Percentiles rank a stretch among this genome's conserved stretches.
Evolutionary conservation across 2,888 invertebrate genomes (phyloP).

Genomic region (Volucella zonaria): DNA sequence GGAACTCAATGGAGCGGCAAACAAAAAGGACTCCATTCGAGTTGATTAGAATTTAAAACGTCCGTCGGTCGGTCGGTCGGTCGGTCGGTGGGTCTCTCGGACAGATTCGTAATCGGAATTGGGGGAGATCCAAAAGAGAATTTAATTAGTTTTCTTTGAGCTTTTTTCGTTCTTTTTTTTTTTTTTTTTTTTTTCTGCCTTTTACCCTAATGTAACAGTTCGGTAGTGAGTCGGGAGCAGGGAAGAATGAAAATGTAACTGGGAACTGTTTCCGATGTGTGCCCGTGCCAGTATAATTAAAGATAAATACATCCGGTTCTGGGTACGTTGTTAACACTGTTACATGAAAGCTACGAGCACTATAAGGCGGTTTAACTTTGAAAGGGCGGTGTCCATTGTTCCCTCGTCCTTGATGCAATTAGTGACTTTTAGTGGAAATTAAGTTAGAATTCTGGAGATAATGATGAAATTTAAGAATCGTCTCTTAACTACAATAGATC

Average conservation of each 20-base stretch:
- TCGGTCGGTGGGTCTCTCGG: too few species aligned
- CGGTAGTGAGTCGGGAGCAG: not conserved
- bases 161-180: constrained; percentile 9
- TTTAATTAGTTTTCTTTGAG: constrained; percentile 81
- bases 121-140: constrained; percentile 76
- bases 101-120: constrained; percentile 56
- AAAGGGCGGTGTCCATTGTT: constrained; percentile 1
- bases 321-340: constrained; percentile 1
- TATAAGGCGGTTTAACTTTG: constrained; percentile 7
- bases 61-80: constrained; percentile 20
- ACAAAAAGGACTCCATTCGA: constrained; percentile 56
- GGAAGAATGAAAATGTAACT: not conserved
- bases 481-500: too few species aligned
- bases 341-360: too few species aligned
- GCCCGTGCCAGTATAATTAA: constrained; percentile 61
- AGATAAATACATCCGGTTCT: constrained; percentile 66
- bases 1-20: constrained; percentile 54
- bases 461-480: constrained; percentile 3
- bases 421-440: constrained; percentile 16
- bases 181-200: not conserved
- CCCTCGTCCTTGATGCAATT: not conserved
- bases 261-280: constrained; percentile 44
- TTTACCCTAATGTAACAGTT: constrained; percentile 18
- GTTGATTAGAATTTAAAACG: constrained; percentile 72
- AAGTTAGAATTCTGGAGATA: constrained; percentile 14